These are phyloP conservation scores for Bufo gargarizans DNA, from an alignment of 2,113 vertebrate species.

Conservation along the genomic window DNA sequence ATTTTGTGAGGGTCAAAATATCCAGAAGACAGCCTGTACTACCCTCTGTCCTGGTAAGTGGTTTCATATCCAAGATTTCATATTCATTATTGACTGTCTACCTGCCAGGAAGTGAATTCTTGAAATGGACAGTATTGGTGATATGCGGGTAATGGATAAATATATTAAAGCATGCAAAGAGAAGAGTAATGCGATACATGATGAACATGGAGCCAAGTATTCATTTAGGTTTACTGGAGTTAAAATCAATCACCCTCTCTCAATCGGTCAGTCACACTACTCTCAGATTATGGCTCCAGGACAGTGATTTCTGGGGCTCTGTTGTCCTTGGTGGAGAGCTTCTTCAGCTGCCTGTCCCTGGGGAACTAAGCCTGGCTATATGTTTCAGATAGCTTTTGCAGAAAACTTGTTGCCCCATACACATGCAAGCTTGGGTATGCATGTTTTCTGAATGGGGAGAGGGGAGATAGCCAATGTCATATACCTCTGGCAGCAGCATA, in stretches of 20 bases:
- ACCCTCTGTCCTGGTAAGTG: conserved; percentile 94
- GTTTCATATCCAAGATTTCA: background rate
- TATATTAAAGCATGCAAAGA: conserved; percentile 13
- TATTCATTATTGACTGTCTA: background rate
- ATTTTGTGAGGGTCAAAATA: conserved; percentile 96
- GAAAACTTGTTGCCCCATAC: too few relatives aligned
- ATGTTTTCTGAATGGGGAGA: too few relatives aligned
- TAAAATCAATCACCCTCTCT: background rate
- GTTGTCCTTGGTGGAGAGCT: background rate
- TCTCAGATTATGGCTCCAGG: too few relatives aligned
- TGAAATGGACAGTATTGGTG: background rate
- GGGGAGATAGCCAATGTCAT: too few relatives aligned
- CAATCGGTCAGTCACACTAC: too few relatives aligned
- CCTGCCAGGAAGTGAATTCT: background rate
- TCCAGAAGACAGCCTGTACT: conserved; percentile 98
- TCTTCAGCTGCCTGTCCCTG: background rate
- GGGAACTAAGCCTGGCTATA: background rate
- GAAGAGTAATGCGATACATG: conserved; percentile 9
- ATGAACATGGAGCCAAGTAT: conserved; percentile 6
- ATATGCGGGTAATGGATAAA: conserved; percentile 1
- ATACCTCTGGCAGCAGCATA: too few relatives aligned
- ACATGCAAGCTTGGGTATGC: too few relatives aligned
- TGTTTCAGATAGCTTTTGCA: too few relatives aligned
- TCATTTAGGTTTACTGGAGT: background rate
- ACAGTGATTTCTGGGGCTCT: background rate